Conservation (phyloP, 2,113 vertebrate genomes). For the Pseudopodoces humilis region DNA sequence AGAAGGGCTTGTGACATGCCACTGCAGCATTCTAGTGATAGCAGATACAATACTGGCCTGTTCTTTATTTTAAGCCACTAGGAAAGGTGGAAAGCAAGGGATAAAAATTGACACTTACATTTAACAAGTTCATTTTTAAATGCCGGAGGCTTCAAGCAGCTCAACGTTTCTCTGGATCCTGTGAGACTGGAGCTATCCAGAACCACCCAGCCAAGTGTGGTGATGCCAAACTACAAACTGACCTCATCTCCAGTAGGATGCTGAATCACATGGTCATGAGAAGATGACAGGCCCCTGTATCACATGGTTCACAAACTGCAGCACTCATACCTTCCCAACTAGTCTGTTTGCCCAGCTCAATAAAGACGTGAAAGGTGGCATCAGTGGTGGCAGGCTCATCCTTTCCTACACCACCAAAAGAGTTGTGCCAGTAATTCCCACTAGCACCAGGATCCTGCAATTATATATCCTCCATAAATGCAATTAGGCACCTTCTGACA, state of each 20-base stretch:
- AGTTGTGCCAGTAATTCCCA: neutral
- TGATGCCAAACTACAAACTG: neutral
- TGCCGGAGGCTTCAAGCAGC: neutral
- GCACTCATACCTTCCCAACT: neutral
- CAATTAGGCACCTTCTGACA: neutral
- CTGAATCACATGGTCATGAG: slow-evolving; percentile 9
- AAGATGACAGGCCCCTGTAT: neutral
- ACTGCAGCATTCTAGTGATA: neutral
- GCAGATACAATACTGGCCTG: neutral
- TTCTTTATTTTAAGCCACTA: neutral
- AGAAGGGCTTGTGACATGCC: neutral
- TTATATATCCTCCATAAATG: neutral
- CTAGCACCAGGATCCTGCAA: neutral
- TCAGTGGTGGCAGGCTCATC: neutral
- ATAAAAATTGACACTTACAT: neutral
- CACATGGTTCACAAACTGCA: neutral
- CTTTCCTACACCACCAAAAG: neutral
- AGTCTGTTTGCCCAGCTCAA: neutral
- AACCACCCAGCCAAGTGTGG: neutral
- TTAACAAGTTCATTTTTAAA: neutral
- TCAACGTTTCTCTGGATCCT: neutral
- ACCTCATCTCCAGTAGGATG: neutral
- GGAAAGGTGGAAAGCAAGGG: neutral
- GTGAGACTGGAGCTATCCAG: neutral
- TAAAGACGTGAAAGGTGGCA: neutral